phyloP scores from a whole-genome alignment of 2,797 vertebrate species.

The Xenentodon cancila region DNA sequence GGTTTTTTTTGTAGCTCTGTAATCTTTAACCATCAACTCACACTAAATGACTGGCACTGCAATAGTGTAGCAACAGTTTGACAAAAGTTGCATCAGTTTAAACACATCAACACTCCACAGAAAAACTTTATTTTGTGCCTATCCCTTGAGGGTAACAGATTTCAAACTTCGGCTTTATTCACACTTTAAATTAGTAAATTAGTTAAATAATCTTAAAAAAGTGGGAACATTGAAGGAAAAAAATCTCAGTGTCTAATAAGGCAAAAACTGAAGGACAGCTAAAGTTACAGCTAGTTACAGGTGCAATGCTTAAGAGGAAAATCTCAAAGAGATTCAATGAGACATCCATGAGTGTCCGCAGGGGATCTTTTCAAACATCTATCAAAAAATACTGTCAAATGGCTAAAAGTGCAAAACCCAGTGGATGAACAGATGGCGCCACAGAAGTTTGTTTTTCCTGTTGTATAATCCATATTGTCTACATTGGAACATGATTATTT shows the following conservation, averaged over 20 bases:
- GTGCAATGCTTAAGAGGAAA: background rate
- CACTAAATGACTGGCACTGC: too few relatives aligned
- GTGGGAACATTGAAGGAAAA: background rate
- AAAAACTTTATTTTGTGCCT: background rate
- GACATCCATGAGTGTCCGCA: background rate
- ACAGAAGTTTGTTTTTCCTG: background rate
- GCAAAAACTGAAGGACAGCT: background rate
- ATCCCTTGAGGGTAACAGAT: background rate
- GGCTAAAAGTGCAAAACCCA: background rate
- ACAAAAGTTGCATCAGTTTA: background rate
- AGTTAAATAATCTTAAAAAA: background rate
- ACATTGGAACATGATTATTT: background rate
- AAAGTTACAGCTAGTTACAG: background rate
- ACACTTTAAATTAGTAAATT: background rate
- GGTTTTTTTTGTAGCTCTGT: too few relatives aligned
- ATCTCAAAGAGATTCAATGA: background rate
- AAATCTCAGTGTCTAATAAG: background rate
- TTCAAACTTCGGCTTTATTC: background rate
- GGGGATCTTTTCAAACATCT: background rate
- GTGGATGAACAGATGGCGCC: background rate
- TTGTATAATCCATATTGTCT: background rate
- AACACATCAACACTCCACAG: constrained; percentile 2
- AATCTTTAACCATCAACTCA: too few relatives aligned
- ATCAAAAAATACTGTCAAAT: background rate
- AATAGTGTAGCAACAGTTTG: background rate